Conservation (phyloP, 2,888 invertebrate species). For the Crioceris asparagi region DNA sequence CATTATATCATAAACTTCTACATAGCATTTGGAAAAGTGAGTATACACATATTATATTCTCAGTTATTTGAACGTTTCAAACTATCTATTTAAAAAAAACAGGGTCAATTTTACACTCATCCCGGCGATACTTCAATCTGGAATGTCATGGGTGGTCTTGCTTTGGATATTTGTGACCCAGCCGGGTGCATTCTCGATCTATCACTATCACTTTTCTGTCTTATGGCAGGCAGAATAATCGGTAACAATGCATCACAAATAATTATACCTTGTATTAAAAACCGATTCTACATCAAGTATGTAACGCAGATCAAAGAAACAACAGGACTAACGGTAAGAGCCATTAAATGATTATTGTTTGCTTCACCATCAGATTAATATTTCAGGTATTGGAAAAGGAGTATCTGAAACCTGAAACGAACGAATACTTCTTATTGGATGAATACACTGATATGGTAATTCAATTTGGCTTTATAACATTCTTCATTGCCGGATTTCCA, state of each 20-base stretch:
- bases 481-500: slow-evolving; percentile 56
- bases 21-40: slow-evolving; percentile 34
- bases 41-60: slow-evolving; percentile 3
- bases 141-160: slow-evolving; percentile 22
- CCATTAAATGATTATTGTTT: no score
- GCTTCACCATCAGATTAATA: no score
- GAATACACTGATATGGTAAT: slow-evolving; percentile 41
- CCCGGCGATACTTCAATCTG: slow-evolving; percentile 34
- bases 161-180: slow-evolving; percentile 38
- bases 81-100: no score
- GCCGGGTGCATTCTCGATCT: slow-evolving; percentile 48
- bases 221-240: slow-evolving; percentile 47
- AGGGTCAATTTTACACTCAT: slow-evolving; percentile 40
- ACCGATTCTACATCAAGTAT: no score
- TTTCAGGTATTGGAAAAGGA: slow-evolving; percentile 31
- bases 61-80: no score
- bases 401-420: slow-evolving; percentile 27
- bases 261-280: no score
- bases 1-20: slow-evolving; percentile 33
- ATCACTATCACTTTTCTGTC: slow-evolving; percentile 45
- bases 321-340: no score
- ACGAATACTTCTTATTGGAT: slow-evolving; percentile 28
- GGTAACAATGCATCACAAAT: slow-evolving; percentile 20
- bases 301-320: no score
- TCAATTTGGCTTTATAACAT: slow-evolving; percentile 55